Base-by-base conservation (phyloP, 2,888 invertebrate genomes). In the Hemistola chrysoprasaria region DNA sequence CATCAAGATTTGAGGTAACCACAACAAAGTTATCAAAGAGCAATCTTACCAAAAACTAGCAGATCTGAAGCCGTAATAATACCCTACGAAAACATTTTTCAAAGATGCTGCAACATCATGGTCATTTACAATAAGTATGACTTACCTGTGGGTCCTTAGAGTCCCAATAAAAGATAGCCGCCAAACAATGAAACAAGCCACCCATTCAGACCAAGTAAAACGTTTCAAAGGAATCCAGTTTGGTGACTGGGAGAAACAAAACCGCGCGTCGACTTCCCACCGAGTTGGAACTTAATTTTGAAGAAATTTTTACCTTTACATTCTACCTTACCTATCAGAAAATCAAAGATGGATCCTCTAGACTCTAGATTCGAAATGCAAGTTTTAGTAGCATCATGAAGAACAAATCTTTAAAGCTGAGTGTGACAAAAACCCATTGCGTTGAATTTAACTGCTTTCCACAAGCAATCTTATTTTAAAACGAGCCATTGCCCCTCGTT, bases 201-300 rank as follows among this genome's bases (percentile, higher is more conserved):
- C 69, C 43, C 74, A 74, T 79, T 78, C 65, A 76, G 57, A 62
- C 56, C 62, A 55, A 68, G 65, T 63, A 59, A 67, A 71, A 63
- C 55, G 59, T 65, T 68, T 68, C 66, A 63, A 74, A 72, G 72
- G 73, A 79, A 80, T 77, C 78, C 76, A 62, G 78, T 77, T 76
- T 71, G 65, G 66, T 71, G 51, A 56, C 67, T 54, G 59, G 54
- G 60, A 69, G 65, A 59, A 68, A 74, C 67, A 67, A 72, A 73
- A 71, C 65, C 56, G 34, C 32, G 39, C 49, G 37, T 53, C 27
- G 59, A 57, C 60, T 49, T 52, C 52, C 51, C 44, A 48, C 50
- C 50, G 53, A 37, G 47, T 37, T 38, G 27, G 42, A 33, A 39
- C 38, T 55, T 11, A 22, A 22, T 20, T 27, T 41, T 8, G 11